Base-by-base conservation (phyloP, 1,140 invertebrate genomes). In the Cydia amplana region DNA sequence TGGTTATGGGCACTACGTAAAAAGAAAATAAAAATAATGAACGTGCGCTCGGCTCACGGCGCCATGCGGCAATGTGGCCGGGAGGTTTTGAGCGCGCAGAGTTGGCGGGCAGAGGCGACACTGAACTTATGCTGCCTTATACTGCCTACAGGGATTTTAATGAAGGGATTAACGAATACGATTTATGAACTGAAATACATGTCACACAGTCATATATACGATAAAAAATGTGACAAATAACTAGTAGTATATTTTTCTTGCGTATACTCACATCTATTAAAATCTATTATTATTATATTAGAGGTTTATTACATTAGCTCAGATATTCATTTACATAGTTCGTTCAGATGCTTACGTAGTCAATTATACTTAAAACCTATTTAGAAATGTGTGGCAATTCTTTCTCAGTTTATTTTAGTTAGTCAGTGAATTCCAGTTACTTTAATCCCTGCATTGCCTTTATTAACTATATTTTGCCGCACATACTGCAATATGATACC, bases 11-110 rank as follows among this genome's bases (percentile, higher is more conserved):
- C 7, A 70, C 65, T 70, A 70, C 65, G 65, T 70, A 70, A 70
- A 70, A 70, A 70, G n/a, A 70, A 70, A 70, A 70, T 5, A 70
- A 60, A 70, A 70, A 43, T 6, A 40, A 70, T 20, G 18, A 4
- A 70, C 65, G 65, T 70, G 65, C 65, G 65, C 65, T 16, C 28
- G 2, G 32, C 16, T 70, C 65, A 70, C 5, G 32, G 65, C 32
- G 16, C 65, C 65, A 70, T 70, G 65, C 65, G 65, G 65, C 32
- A 16, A 43, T 70, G 65, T 18, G 16, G 28, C 7, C 9, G n/a
- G 32, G 65, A 70, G 64, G 20, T 55, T 55, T 18, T 7, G 51
- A 23, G 12, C 10, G 23, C 25, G 28, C 25, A 55, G 51, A 55
- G 51, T 55, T 10, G 1, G 36, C 4, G 14, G 28, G 7, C 65